Percentiles rank a stretch among this genome's conserved stretches.
Conservation (phyloP, 1,140 invertebrate species). For the Maconellicoccus hirsutus region DNA sequence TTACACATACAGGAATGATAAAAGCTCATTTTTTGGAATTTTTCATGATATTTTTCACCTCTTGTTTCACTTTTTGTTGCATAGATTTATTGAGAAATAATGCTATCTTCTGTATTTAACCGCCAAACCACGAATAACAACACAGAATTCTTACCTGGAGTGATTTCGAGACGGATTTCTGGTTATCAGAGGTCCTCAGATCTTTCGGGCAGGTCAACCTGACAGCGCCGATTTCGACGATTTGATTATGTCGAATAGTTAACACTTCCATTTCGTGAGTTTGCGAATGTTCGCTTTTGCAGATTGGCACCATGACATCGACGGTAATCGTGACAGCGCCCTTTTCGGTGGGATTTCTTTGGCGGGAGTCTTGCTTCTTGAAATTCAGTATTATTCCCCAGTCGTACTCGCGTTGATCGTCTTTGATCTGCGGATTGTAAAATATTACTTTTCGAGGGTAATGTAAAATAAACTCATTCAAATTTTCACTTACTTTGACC, state of each 20-base stretch:
- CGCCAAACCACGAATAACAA: no score
- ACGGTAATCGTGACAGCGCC: slow-evolving; percentile 27
- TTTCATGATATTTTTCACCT: no score
- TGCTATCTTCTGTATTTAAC: no score
- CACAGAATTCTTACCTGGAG: slow-evolving; percentile 43
- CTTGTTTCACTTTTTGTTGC: no score
- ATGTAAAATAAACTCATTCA: slow-evolving; percentile 4
- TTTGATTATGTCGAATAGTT: slow-evolving; percentile 66
- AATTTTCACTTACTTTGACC: slow-evolving; percentile 57
- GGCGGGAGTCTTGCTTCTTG: slow-evolving; percentile 47
- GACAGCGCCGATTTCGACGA: slow-evolving; percentile 79
- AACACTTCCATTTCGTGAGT: slow-evolving; percentile 70
- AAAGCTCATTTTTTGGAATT: no score
- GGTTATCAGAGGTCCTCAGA: slow-evolving; percentile 67
- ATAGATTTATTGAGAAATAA: no score
- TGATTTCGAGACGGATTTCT: slow-evolving; percentile 73
- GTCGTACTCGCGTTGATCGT: slow-evolving; percentile 75
- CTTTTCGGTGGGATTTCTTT: slow-evolving; percentile 42
- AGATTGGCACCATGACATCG: slow-evolving; percentile 50
- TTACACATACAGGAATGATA: not conserved
- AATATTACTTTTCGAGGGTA: not conserved
- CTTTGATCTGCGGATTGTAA: slow-evolving; percentile 63
- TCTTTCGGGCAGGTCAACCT: slow-evolving; percentile 84
- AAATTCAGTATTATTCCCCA: slow-evolving; percentile 95
- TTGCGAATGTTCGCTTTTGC: slow-evolving; percentile 45